Evolutionary conservation across 35 echinoderm and acorn worm species (phyloP), one percentile per base, ranked within the genome.

Genomic region (Hemicentrotus pulcherrimus): DNA sequence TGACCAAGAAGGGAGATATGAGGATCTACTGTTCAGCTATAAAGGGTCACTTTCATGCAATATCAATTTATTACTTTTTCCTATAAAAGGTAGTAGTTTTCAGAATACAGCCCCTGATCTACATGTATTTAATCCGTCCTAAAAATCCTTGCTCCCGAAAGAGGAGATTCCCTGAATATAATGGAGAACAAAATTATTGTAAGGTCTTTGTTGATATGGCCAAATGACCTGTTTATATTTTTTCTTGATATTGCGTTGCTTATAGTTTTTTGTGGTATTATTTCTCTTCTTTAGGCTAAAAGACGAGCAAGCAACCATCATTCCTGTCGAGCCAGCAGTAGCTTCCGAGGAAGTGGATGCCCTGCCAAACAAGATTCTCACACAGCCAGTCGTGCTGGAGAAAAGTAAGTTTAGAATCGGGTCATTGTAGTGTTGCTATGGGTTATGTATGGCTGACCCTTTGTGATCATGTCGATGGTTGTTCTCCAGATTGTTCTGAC

Each of bases 351-450:
- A 97, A 32, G 98, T 97, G n/a, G 96, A 97, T 31, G 96, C 98
- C 31, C 58, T 99, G 0, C 96, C 97, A 78, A 87, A 96, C 22
- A 96, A 96, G 65, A 94, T 94, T 32, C 96, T 96, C 70, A 97
- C 98, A 31, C 95, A 99, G 86, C 96, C 97, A 86, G 91, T 99
- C 6, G 94, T 99, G 13, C 92, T 99, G 91, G 98, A 97, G 91
- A 99, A 99, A 96, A 96, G 98, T 99, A 95, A 59, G 93, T 85
- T 4, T 46, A 89, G 11, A 0, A 16, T 85, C 70, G 2, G 15
- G 4, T 85, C 70, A 19, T 85, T 85, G 30, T 85, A 0, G 0
- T 85, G 0, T 30, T 30, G 30, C 70, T 2, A 85, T 85, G 15
- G 30, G 70, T 85, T 41, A 41, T 41, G 35, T 41, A 41, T 41